A percentile compares a stretch with the other conserved stretches of the same genome.
Evolutionary conservation across 2,113 vertebrate species (phyloP).

Genomic region (Centropristis striata): DNA sequence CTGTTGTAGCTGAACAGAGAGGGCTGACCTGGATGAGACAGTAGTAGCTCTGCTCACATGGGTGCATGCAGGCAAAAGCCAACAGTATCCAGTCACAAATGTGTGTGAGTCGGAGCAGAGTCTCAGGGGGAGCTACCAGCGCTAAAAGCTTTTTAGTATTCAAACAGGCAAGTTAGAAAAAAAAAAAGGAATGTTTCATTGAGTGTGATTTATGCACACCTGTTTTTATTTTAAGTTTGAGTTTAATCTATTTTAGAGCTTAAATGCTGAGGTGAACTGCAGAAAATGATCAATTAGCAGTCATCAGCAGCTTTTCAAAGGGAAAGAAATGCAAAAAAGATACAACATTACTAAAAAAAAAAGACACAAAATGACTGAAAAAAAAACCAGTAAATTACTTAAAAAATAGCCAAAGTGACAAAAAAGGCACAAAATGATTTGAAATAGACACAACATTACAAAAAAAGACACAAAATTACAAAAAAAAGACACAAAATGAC

Average conservation of each 20-base stretch:
- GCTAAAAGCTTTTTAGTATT: neutral
- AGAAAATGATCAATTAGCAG: neutral
- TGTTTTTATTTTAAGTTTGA: neutral
- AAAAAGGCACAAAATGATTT: too few relatives aligned
- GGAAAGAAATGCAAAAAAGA: too few relatives aligned
- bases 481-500: too few relatives aligned
- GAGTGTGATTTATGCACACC: neutral
- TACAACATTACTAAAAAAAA: too few relatives aligned
- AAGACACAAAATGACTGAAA: too few relatives aligned
- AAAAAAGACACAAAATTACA: too few relatives aligned
- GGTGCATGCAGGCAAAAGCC: conserved; percentile 1
- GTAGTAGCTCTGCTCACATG: conserved; percentile 26
- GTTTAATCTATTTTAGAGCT: neutral
- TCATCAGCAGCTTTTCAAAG: neutral
- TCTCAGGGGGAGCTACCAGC: neutral
- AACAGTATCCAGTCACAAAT: neutral
- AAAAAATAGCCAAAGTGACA: too few relatives aligned
- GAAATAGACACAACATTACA: too few relatives aligned
- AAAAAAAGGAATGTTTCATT: neutral
- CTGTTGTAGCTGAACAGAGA: conserved; percentile 36
- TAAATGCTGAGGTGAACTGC: neutral
- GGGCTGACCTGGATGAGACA: conserved; percentile 53
- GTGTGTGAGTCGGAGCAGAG: neutral
- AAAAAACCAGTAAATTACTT: too few relatives aligned
- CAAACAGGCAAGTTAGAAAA: neutral